Base-by-base conservation (phyloP, 2,113 vertebrate species). In the Nothoprocta perdicaria region DNA sequence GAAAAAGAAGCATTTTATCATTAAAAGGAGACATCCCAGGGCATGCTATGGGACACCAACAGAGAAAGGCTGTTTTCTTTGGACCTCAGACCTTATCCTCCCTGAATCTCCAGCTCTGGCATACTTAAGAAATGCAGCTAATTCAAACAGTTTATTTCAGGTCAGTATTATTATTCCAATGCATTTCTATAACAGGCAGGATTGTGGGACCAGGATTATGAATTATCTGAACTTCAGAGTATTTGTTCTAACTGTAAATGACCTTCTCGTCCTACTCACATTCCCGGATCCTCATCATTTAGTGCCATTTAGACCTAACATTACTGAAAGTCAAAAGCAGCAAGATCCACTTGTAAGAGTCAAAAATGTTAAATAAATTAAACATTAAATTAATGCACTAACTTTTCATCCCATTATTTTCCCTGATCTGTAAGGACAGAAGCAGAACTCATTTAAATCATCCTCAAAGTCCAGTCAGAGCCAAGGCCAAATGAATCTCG, bases 91-190 rank as follows among this genome's bases (percentile, higher is more conserved):
- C 88, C 86, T 88, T 89, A 90, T 81, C 90, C 87, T 88, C 69
- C 66, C 27, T 89, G 88, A 94, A 94, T 97, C 96, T 95, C 79
- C 84, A 92, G 12, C 9, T 95, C 91, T 93, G 81, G 80, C 87
- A 95, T 76, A 92, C 90, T 95, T 96, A 95, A 96, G 89, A 97
- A 95, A 92, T 93, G 50, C 95, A 96, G 84, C 89, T 94, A 96
- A 95, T 96, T 97, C 97, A 97, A 95, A 96, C 94, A 96, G 96
- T 94, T 94, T 86, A 88, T 93, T 95, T 93, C 86, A 86, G 83
- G 80, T 92, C 83, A 79, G 29, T 72, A 81, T 86, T 84, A 79
- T 81, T 93, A 76, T 90, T 88, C 57, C 68, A 84, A 90, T 62
- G 11, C 12, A 45, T 88, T 91, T 84, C 76, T 95, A 19, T 83